A percentile compares a stretch with the other conserved stretches of the same genome.
Evolutionary conservation across 2,888 invertebrate species (phyloP).

Genomic region (Andrena flavipes): DNA sequence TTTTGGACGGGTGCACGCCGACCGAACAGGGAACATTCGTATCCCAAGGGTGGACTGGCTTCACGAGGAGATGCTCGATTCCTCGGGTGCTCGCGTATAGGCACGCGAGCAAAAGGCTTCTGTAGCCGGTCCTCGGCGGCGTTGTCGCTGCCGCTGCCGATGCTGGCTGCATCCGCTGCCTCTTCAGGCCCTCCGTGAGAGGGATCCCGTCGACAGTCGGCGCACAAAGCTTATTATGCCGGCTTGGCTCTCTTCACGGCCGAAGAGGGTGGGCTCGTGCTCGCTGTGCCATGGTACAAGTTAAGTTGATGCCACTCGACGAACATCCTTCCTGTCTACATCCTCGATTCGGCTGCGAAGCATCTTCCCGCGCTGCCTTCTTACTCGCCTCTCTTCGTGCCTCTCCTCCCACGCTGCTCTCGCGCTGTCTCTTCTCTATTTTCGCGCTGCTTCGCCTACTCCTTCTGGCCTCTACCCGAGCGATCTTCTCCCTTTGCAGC

Average conservation of each 20-base stretch:
- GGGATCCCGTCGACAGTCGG: slow-evolving; percentile 73
- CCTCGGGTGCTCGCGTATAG: slow-evolving; percentile 69
- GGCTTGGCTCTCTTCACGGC: slow-evolving; percentile 70
- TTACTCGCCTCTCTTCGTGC: slow-evolving; percentile 42
- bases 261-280: slow-evolving; percentile 68
- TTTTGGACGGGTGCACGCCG: slow-evolving; percentile 32
- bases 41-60: slow-evolving; percentile 51
- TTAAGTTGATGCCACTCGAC: slow-evolving; percentile 81
- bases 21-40: slow-evolving; percentile 16
- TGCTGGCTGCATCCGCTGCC: slow-evolving; percentile 60
- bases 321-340: slow-evolving; percentile 77
- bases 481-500: slow-evolving; percentile 14
- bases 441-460: neutral
- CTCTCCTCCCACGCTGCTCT: slow-evolving; percentile 17
- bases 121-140: slow-evolving; percentile 56
- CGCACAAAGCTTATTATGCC: slow-evolving; percentile 81
- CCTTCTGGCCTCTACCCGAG: neutral
- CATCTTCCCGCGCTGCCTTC: slow-evolving; percentile 58
- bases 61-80: slow-evolving; percentile 70
- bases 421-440: neutral
- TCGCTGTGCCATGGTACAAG: slow-evolving; percentile 75
- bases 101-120: slow-evolving; percentile 60
- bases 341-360: slow-evolving; percentile 70
- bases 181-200: slow-evolving; percentile 67
- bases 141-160: slow-evolving; percentile 67